Conservation (phyloP, 2,888 invertebrate genomes). For the Idaea straminata region DNA sequence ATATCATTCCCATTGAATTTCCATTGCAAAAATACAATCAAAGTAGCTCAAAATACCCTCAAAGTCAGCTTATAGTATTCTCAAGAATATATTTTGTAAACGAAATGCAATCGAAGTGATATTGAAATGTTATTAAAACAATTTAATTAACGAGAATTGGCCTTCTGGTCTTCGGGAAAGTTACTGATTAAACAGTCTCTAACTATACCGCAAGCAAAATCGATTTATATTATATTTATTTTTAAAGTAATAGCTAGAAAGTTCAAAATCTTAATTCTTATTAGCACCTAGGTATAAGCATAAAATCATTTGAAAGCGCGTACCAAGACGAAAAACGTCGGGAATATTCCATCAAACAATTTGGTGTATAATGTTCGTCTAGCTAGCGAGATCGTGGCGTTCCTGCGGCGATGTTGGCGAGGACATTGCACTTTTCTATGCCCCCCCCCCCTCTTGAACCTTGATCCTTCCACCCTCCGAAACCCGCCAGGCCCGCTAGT, state of each 20-base stretch:
- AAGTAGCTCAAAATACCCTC: no score
- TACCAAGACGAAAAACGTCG: constrained; percentile 20
- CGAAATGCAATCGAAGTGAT: no score
- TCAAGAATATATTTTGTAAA: no score
- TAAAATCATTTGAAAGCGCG: background rate
- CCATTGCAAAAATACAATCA: no score
- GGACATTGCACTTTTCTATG: constrained; percentile 76
- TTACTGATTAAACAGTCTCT: background rate
- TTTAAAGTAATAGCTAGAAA: no score
- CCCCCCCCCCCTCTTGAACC: constrained; percentile 45
- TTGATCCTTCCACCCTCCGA: constrained; percentile 63
- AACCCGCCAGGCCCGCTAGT: constrained; percentile 72
- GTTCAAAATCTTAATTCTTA: no score
- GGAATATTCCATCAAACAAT: constrained; percentile 25
- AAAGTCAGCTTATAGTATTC: no score
- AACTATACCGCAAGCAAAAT: background rate
- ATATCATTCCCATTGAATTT: no score
- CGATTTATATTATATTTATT: no score
- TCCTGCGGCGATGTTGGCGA: constrained; percentile 69
- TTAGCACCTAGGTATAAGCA: no score
- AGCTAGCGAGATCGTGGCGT: constrained; percentile 59
- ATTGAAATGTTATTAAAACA: no score
- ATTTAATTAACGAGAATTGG: no score
- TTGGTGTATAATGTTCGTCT: constrained; percentile 22
- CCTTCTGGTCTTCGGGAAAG: background rate